phyloP scores from a whole-genome alignment of 2,113 vertebrate species.

The Barnardius zonarius region DNA sequence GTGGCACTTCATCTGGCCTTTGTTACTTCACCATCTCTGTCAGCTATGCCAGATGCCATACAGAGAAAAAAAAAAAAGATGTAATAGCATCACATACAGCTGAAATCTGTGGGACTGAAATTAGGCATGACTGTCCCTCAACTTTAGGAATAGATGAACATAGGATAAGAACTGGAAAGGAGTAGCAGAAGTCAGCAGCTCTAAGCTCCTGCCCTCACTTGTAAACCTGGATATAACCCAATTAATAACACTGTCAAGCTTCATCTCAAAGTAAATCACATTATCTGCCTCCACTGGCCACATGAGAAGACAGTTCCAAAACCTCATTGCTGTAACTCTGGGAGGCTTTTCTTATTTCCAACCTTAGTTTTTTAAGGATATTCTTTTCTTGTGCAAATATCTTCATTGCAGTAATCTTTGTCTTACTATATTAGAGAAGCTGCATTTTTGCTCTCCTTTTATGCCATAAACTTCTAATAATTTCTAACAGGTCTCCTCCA shows the following conservation, averaged over 20 bases:
- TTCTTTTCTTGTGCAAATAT: background rate
- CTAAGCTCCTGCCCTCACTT: background rate
- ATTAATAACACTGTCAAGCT: background rate
- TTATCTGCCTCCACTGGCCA: background rate
- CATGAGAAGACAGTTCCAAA: background rate
- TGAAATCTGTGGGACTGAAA: background rate
- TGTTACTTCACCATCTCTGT: background rate
- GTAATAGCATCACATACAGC: background rate
- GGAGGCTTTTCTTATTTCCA: background rate
- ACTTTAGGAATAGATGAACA: background rate
- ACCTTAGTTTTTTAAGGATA: background rate
- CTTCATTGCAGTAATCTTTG: background rate
- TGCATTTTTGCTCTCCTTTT: background rate
- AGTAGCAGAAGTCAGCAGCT: background rate
- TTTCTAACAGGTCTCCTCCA: background rate
- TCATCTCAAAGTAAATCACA: background rate
- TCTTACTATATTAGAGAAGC: background rate
- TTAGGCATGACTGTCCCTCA: background rate
- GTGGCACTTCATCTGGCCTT: background rate
- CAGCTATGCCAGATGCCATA: background rate
- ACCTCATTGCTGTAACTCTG: fast-evolving
- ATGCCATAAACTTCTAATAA: background rate
- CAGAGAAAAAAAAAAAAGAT: background rate
- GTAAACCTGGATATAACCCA: background rate
- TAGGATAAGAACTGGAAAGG: background rate